Percentiles rank a stretch among this genome's conserved stretches.
These are phyloP conservation scores for Capra hircus DNA, from an alignment of 2,113 vertebrate species.

Conservation along the genomic window DNA sequence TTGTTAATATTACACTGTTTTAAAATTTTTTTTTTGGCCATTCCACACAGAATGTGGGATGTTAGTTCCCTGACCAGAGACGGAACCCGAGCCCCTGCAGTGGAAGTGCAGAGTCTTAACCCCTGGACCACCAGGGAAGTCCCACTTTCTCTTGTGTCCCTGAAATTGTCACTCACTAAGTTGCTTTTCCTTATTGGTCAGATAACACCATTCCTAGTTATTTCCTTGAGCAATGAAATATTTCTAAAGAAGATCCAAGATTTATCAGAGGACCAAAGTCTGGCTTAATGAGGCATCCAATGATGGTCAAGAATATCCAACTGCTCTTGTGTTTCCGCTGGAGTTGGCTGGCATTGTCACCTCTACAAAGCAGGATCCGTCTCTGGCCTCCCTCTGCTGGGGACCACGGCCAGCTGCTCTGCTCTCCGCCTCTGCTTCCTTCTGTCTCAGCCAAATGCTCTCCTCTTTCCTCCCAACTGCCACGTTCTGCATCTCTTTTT, in stretches of 20 bases:
- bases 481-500: background rate
- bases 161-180: background rate
- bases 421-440: background rate
- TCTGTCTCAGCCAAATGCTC: background rate
- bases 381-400: background rate
- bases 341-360: background rate
- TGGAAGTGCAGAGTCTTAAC: background rate
- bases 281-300: too few relatives aligned
- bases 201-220: background rate
- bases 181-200: background rate
- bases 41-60: background rate
- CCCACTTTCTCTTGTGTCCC: background rate
- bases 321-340: background rate
- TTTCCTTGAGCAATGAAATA: background rate
- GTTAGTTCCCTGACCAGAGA: background rate
- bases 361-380: background rate
- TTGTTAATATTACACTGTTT: background rate
- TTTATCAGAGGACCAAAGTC: background rate
- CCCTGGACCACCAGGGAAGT: background rate
- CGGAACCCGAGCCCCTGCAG: accelerated
- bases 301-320: background rate
- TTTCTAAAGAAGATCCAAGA: background rate
- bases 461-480: background rate
- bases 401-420: background rate
- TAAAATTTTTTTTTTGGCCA: background rate